Evolutionary conservation across 2,888 invertebrate genomes (phyloP), one percentile per base, ranked within the genome.

Genomic region (Bibio marci): DNA sequence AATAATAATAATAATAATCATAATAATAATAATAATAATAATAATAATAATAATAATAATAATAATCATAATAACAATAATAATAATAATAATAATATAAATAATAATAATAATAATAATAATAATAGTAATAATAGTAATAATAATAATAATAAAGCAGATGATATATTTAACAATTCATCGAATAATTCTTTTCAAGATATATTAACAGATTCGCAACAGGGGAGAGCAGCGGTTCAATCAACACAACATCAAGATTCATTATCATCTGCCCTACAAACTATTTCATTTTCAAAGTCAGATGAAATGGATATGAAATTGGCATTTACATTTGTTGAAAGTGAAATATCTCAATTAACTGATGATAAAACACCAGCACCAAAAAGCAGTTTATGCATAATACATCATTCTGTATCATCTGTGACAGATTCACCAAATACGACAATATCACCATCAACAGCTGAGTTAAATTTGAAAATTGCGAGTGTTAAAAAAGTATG

Each of bases 401-500:
- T 33, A n/a, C 59, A 66, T 41, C 65, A 70, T 1, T 75, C 77
- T 48, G 71, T 62, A 19, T 46, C 46, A 41, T 46, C 46, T 19
- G 43, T 65, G 25, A 60, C 61, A 15, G 68, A 69, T 52, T 72
- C 73, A 35, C 71, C 70, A 18, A 75, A 78, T 39, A 81, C 71
- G 49, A 76, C 79, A 10, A 81, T 82, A 49, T 80, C 80, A 11
- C 78, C 79, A 14, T 75, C 82, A 46, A 82, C 87, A 30, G 88
- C 88, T 30, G 92, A 92, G 61, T 72, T 92, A 47, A 88, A 88
- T 64, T 74, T 86, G 64, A 92, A 92, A 66, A 91, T 92, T 50
- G 88, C 88, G 28, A 86, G 88, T 46, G 91, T 91, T 33, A 92
- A 92, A 62, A 57, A 65, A 51, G 80, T 81, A 14, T 86, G 85